Percentiles rank a stretch among this genome's conserved stretches.
Evolutionary conservation across 2,113 vertebrate species (phyloP).

Genomic region (Machaerirhynchus nigripectus): DNA sequence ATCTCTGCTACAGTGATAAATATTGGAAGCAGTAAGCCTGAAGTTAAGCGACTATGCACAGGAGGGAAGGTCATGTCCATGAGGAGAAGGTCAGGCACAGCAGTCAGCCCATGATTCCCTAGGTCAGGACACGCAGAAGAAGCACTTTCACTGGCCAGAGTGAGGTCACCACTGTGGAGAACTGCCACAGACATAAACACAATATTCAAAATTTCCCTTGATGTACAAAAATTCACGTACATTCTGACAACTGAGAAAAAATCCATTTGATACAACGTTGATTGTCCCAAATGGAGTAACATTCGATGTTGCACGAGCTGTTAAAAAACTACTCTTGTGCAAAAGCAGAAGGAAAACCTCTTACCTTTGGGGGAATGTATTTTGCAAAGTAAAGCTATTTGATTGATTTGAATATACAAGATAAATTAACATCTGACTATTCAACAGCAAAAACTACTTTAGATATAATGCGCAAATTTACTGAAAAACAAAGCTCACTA

Average conservation of each 20-base stretch:
- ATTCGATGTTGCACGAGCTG: fast-evolving
- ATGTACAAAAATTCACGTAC: not conserved
- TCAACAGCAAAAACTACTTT: not conserved
- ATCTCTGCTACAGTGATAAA: not conserved
- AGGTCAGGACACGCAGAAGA: not conserved
- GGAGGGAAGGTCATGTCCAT: not conserved
- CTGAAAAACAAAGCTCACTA: not conserved
- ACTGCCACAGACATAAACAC: not conserved
- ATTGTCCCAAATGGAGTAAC: not conserved
- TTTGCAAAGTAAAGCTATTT: not conserved
- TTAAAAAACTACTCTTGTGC: not conserved
- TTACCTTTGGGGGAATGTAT: not conserved
- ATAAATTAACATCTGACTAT: not conserved
- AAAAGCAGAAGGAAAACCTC: not conserved
- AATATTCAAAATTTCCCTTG: not conserved
- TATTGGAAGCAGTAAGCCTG: not conserved
- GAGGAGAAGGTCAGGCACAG: not conserved
- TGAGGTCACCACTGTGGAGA: not conserved
- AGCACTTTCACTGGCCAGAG: not conserved
- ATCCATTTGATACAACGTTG: not conserved
- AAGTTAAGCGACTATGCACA: not conserved
- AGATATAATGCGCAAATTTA: not conserved
- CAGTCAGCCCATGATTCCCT: not conserved
- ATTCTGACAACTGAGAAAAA: not conserved
- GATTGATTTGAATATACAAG: not conserved